These are phyloP conservation scores for Nyctalus aviator DNA, from an alignment of 2,797 vertebrate species.

Conservation along the genomic window DNA sequence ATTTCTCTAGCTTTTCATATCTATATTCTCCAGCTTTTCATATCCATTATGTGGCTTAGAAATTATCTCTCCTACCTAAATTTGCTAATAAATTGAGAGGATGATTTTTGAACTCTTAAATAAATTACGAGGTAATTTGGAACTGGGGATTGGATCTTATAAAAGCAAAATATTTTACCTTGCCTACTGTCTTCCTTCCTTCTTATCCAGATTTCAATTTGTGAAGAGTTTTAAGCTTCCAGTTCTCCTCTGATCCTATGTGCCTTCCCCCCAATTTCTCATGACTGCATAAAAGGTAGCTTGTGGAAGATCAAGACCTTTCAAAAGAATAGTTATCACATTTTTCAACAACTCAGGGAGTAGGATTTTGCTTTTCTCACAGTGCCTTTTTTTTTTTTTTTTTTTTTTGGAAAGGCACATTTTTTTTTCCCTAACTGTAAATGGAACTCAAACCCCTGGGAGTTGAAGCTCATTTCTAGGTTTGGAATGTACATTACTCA, in stretches of 20 bases:
- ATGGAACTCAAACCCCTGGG: slow-evolving; percentile 57
- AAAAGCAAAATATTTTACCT: background rate
- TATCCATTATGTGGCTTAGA: background rate
- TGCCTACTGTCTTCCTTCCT: background rate
- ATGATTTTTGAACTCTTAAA: slow-evolving; percentile 34
- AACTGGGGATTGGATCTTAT: background rate
- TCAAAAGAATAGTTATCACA: slow-evolving; percentile 70
- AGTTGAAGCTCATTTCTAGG: slow-evolving; percentile 67
- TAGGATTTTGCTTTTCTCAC: slow-evolving; percentile 53
- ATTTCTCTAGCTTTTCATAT: background rate
- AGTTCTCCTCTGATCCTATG: background rate
- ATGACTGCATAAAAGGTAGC: background rate
- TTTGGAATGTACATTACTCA: slow-evolving; percentile 69
- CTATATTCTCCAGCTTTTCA: background rate
- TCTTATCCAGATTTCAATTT: background rate
- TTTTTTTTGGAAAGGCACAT: slow-evolving; percentile 51
- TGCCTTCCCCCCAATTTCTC: background rate
- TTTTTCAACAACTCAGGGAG: slow-evolving; percentile 56
- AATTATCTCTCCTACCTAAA: background rate
- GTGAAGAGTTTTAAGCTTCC: background rate
- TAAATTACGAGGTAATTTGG: slow-evolving; percentile 25
- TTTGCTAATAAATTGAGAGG: background rate
- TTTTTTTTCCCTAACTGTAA: slow-evolving; percentile 68
- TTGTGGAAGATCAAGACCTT: slow-evolving; percentile 41
- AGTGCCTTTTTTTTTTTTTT: background rate